Base-by-base conservation (phyloP, 2,797 vertebrate species). In the Myotis planiceps region DNA sequence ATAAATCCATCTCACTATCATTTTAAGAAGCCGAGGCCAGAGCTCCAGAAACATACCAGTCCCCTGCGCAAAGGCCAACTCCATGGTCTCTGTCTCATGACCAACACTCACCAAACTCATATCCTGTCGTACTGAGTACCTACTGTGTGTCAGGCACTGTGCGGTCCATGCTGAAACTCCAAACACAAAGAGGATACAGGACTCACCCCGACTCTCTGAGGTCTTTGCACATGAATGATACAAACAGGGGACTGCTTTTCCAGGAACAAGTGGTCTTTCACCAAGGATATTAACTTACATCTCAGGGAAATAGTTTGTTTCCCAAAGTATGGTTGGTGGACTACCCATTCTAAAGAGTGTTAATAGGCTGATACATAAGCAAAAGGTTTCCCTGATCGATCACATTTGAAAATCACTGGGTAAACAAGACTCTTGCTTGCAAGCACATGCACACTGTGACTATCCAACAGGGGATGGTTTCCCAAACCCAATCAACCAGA, bases 1-100 rank as follows among this genome's bases (percentile, higher is more conserved):
- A 94, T 91, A 63, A 92, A 94, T 90, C 23, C 39, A 72, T 85
- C 39, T 88, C 81, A 49, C 72, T 80, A 72, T 51, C 37, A 55
- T 83, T 76, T 96, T 32, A 58, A 90, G 29, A 25, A 65, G 51
- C 58, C 79, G 4, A 74, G 86, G 42, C 21, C 32, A 71, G 72
- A 90, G 47, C 34, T 79, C 25, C 32, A 39, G 78, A 90, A 39
- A 85, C 4, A 65, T 1, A 66, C 7, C 7, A 66, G 29, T 19
- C 0, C 2, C 6, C 2, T 15, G 1, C 27, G 39, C 60, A 75
- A 58, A 78, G 49, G 39, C 65, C 39, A 80, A 72, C 6, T 39
- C 1, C 6, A 7, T 13, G 4, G 18, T 39, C 27, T 75, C 25
- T 85, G 12, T 51, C 55, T 92, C 68, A 25, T 45, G 53, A 82